A percentile compares a stretch with the other conserved stretches of the same genome.
phyloP scores from a whole-genome alignment of 23 tunicate species.

The Halocynthia roretzi region DNA sequence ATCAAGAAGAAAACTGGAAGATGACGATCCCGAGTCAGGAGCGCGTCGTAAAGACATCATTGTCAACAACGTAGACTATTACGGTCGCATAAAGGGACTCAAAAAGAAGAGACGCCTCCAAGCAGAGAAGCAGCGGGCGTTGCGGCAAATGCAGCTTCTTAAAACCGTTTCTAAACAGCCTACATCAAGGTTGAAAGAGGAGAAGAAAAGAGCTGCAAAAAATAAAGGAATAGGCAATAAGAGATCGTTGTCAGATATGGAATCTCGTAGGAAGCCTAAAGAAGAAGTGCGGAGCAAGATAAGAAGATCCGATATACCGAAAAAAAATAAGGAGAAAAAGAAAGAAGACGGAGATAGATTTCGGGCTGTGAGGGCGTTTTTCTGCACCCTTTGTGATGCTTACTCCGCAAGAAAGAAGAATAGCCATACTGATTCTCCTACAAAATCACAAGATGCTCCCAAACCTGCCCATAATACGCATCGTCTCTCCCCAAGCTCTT shows the following conservation, averaged over 20 bases:
- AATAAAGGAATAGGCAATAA: neutral
- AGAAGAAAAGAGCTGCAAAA: neutral
- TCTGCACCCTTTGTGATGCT: no score
- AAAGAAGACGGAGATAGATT: neutral
- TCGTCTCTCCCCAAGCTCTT: neutral
- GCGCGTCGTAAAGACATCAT: neutral
- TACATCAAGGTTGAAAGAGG: slow-evolving; percentile 7
- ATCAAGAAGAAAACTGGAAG: slow-evolving; percentile 41
- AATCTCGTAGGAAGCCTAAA: neutral
- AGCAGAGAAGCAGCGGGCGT: slow-evolving; percentile 8
- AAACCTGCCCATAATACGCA: no score
- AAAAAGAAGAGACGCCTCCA: slow-evolving; percentile 12
- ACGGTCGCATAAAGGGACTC: slow-evolving; percentile 10
- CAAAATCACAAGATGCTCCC: no score
- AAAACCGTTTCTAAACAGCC: no score
- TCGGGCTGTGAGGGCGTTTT: no score
- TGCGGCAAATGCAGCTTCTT: neutral
- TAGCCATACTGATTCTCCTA: no score
- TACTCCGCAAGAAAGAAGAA: no score
- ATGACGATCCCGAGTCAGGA: slow-evolving; percentile 28
- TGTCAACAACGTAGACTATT: neutral
- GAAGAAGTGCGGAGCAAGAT: neutral
- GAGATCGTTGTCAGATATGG: neutral
- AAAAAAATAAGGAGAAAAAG: no score
- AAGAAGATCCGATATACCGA: neutral